These are phyloP conservation scores for Lysandra coridon DNA, from an alignment of 2,888 invertebrate genomes.

Conservation along the genomic window DNA sequence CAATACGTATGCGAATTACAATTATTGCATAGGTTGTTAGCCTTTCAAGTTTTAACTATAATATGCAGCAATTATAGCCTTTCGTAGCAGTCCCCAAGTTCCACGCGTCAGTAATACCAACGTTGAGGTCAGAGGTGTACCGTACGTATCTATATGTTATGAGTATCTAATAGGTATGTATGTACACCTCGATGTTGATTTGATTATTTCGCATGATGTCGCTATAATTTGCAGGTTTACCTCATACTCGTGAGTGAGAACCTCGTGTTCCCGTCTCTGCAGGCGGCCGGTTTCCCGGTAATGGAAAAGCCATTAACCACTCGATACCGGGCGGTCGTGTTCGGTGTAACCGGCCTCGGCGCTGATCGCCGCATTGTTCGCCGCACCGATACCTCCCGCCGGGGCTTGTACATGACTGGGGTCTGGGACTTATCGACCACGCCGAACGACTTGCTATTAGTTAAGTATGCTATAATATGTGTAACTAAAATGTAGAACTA, in stretches of 20 bases:
- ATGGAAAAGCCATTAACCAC: slow-evolving; percentile 45
- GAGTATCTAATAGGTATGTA: no score
- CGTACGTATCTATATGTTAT: no score
- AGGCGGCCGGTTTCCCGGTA: slow-evolving; percentile 33
- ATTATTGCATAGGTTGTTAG: no score
- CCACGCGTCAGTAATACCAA: no score
- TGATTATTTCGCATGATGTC: no score
- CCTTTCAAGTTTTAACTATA: no score
- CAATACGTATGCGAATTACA: no score
- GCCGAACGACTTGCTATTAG: neutral
- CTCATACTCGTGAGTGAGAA: neutral
- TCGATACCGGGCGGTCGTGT: slow-evolving; percentile 41
- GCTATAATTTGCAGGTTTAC: neutral
- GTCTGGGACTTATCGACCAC: neutral
- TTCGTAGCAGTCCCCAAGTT: no score
- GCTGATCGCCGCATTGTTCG: slow-evolving; percentile 43
- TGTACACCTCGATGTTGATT: no score
- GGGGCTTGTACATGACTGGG: neutral
- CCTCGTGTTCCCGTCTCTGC: neutral
- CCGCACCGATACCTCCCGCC: slow-evolving; percentile 29
- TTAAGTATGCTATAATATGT: neutral
- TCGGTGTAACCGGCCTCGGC: slow-evolving; percentile 34
- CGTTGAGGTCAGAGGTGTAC: no score
- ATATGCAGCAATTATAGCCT: no score
- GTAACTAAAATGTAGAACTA: no score